These are phyloP conservation scores for Isoperla grammatica DNA, from an alignment of 2,888 invertebrate species.

Conservation along the genomic window DNA sequence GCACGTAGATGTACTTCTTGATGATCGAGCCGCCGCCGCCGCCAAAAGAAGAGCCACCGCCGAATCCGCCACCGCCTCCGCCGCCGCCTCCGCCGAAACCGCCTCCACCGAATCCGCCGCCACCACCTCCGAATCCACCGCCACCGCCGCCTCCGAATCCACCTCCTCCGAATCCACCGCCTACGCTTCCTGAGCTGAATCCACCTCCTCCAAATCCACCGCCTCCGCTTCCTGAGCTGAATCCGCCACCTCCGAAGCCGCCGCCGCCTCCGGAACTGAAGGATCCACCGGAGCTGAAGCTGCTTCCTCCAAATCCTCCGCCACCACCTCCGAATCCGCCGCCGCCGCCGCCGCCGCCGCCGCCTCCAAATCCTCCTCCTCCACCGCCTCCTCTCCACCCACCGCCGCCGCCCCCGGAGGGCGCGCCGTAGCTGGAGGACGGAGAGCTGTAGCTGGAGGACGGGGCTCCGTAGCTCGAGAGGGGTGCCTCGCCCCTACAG, in stretches of 20 bases:
- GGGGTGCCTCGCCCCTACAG: constrained; percentile 35
- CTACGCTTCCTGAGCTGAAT: constrained; percentile 33
- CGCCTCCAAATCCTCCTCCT: constrained; percentile 27
- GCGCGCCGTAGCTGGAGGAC: constrained; percentile 27
- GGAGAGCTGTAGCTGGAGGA: constrained; percentile 19
- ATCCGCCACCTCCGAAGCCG: constrained; percentile 36
- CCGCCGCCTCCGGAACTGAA: constrained; percentile 38
- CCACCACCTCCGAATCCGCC: not conserved
- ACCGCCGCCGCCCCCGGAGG: constrained; percentile 34
- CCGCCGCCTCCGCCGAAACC: not conserved
- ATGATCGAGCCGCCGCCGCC: constrained; percentile 49
- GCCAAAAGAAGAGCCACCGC: constrained; percentile 17
- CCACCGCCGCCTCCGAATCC: constrained; percentile 38
- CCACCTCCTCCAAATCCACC: constrained; percentile 13
- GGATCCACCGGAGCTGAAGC: constrained; percentile 34
- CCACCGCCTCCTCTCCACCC: constrained; percentile 26
- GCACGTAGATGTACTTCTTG: constrained; percentile 85
- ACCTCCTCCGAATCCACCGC: constrained; percentile 30
- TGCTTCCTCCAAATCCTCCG: constrained; percentile 9
- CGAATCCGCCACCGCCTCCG: not conserved
- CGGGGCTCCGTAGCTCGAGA: constrained; percentile 34
- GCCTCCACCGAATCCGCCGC: constrained; percentile 3
- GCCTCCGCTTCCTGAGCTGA: not conserved
- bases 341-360: constrained; percentile 35
- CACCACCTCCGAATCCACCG: not conserved